These are phyloP conservation scores for Hiodon alosoides DNA, from an alignment of 2,113 vertebrate genomes.

Conservation along the genomic window DNA sequence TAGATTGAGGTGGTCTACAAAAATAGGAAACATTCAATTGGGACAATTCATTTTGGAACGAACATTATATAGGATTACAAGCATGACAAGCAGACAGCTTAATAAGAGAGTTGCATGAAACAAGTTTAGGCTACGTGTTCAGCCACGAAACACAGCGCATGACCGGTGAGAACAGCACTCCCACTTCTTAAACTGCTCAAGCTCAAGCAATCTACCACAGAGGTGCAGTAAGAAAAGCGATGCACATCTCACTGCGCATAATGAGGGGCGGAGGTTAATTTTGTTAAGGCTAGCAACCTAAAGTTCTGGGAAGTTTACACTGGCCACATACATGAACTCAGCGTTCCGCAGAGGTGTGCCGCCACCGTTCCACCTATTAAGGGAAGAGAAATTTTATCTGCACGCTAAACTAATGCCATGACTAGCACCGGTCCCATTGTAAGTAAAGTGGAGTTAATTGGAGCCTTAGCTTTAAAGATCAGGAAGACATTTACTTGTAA, in stretches of 20 bases:
- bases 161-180: too few species aligned
- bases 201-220: background rate
- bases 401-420: constrained; percentile 25
- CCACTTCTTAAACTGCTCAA: too few species aligned
- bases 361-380: constrained; percentile 88
- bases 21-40: background rate
- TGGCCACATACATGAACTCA: constrained; percentile 89
- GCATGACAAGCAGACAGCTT: too few species aligned
- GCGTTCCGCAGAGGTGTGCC: constrained; percentile 80
- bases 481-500: background rate
- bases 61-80: background rate
- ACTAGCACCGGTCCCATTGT: background rate
- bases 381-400: constrained; percentile 58
- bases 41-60: background rate
- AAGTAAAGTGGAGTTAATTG: too few species aligned
- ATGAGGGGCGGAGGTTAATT: background rate
- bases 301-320: constrained; percentile 32
- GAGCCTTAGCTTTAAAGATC: background rate
- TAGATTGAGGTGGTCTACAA: constrained; percentile 85
- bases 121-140: too few species aligned
- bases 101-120: too few species aligned
- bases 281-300: background rate
- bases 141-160: too few species aligned
- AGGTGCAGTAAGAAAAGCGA: background rate
- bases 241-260: too few species aligned